A percentile compares a stretch with the other conserved stretches of the same genome.
Conservation (phyloP, 2,888 invertebrate genomes). For the Catocala fraxini region DNA sequence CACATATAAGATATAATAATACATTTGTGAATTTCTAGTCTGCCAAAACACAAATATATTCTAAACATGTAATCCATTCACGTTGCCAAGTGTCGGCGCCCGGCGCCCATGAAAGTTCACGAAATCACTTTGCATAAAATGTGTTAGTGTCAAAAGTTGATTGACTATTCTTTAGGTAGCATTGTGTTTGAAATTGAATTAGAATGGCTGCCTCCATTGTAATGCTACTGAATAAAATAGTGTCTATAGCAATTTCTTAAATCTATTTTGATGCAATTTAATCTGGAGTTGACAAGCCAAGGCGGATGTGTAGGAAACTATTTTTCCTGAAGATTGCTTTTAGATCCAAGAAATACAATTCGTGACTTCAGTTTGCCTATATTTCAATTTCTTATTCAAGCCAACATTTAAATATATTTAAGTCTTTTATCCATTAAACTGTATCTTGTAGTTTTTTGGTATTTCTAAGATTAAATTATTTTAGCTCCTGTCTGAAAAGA, state of each 20-base stretch:
- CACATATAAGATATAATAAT: too few relatives aligned
- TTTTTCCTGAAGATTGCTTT: background rate
- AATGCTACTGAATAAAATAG: slow-evolving; percentile 6
- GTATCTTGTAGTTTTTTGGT: too few relatives aligned
- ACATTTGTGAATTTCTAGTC: too few relatives aligned
- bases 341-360: background rate
- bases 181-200: slow-evolving; percentile 20
- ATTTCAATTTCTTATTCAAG: too few relatives aligned
- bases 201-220: slow-evolving; percentile 11
- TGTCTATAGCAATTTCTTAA: slow-evolving; percentile 2
- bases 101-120: slow-evolving; percentile 2
- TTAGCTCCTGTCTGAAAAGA: too few relatives aligned
- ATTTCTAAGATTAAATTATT: too few relatives aligned
- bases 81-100: background rate
- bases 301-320: slow-evolving; percentile 5
- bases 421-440: too few relatives aligned
- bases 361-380: background rate
- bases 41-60: background rate
- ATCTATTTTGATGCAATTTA: slow-evolving; percentile 7
- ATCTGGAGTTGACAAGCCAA: slow-evolving; percentile 2
- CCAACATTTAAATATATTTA: too few relatives aligned
- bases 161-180: slow-evolving; percentile 8
- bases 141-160: slow-evolving; percentile 11
- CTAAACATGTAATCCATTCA: background rate
- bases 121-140: slow-evolving; percentile 13